Conservation (phyloP, 2,888 invertebrate genomes). For the Pyrochroa serraticornis region DNA sequence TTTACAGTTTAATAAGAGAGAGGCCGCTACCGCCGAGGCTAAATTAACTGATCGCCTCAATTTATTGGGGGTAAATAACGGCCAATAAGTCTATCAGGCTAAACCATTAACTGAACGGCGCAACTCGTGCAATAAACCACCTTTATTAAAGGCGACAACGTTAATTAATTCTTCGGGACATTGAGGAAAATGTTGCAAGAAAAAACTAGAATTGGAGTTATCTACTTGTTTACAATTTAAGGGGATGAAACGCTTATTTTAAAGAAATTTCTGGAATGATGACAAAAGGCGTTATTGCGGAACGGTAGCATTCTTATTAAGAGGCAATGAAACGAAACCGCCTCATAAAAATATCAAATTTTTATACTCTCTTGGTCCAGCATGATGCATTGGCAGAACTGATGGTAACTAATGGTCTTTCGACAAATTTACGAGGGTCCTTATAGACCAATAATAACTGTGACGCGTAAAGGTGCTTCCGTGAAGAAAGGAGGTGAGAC, state of each 20-base stretch:
- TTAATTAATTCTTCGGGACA: not conserved
- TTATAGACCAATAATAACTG: too few relatives aligned
- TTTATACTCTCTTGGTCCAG: constrained; percentile 41
- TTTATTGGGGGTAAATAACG: constrained; percentile 58
- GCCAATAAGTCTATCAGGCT: constrained; percentile 57
- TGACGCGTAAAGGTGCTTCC: too few relatives aligned
- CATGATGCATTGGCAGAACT: constrained; percentile 16
- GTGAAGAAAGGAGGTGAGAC: too few relatives aligned
- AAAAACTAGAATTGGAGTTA: not conserved
- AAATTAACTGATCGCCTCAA: constrained; percentile 58
- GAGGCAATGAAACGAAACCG: constrained; percentile 49
- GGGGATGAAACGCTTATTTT: too few relatives aligned
- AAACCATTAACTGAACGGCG: constrained; percentile 33
- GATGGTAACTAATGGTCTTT: not conserved
- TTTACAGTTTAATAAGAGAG: constrained; percentile 46
- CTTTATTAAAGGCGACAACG: constrained; percentile 21
- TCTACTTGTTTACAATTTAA: too few relatives aligned
- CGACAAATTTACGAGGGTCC: too few relatives aligned
- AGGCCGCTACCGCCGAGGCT: constrained; percentile 43
- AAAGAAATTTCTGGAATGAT: not conserved
- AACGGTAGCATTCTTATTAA: constrained; percentile 47
- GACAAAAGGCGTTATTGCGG: not conserved
- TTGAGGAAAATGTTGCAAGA: too few relatives aligned
- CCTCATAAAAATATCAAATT: constrained; percentile 50
- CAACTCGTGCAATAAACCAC: constrained; percentile 30